Evolutionary conservation across 2,888 invertebrate species (phyloP).

Genomic region (Oscheius myriophilus): DNA sequence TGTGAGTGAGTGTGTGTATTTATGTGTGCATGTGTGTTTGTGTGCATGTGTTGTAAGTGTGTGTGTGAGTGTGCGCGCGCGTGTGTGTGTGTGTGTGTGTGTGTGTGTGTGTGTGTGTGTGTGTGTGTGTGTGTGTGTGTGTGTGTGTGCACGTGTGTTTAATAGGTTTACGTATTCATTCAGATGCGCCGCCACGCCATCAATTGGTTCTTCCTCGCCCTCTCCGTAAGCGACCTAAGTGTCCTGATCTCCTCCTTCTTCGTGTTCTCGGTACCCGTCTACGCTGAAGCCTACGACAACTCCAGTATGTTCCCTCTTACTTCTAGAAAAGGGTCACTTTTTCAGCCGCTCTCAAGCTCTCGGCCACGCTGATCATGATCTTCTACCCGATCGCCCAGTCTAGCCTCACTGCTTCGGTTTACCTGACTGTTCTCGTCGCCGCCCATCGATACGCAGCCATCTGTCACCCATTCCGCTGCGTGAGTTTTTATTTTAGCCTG

Average conservation of each 20-base stretch:
- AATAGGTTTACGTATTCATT: constrained; percentile 1
- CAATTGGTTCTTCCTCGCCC: constrained; percentile 61
- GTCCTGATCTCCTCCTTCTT: constrained; percentile 63
- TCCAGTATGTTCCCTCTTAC: constrained; percentile 25
- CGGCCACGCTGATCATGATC: constrained; percentile 41
- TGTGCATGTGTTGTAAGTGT: no score
- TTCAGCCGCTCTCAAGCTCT: constrained; percentile 22
- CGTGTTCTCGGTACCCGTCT: constrained; percentile 62
- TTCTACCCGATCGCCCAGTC: constrained; percentile 62
- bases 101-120: no score
- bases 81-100: no score
- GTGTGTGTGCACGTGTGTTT: no score
- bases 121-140: no score
- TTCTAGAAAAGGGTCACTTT: not conserved
- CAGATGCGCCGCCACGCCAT: constrained; percentile 65
- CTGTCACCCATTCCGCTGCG: constrained; percentile 60
- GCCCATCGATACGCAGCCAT: constrained; percentile 65
- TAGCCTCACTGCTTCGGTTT: constrained; percentile 60
- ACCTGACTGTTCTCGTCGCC: constrained; percentile 64
- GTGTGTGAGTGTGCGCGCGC: no score
- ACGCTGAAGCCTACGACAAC: constrained; percentile 52
- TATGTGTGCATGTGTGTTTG: no score
- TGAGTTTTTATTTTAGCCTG: no score
- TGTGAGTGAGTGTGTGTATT: no score
- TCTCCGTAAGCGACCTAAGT: constrained; percentile 55